phyloP scores from a whole-genome alignment of 2,113 vertebrate species.

The Menura novaehollandiae region DNA sequence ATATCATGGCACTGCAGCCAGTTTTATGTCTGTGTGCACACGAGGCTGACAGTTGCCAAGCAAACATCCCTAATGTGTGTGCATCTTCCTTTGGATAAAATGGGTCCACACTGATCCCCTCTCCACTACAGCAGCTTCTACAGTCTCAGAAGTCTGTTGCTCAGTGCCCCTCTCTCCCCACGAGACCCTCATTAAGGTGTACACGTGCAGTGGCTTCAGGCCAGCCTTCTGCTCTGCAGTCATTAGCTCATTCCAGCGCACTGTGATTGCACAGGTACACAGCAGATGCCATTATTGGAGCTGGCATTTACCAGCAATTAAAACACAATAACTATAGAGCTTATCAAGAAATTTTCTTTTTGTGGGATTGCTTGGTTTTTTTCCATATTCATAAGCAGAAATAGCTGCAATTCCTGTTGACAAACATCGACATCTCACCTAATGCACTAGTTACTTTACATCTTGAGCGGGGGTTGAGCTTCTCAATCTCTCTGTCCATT shows the following conservation, averaged over 20 bases:
- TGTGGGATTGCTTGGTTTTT: neutral
- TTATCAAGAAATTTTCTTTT: neutral
- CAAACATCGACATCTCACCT: neutral
- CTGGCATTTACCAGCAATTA: conserved; percentile 23
- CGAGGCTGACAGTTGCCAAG: neutral
- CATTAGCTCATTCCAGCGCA: neutral
- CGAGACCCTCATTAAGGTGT: neutral
- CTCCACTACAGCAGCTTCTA: neutral
- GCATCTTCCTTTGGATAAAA: neutral
- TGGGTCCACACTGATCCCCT: neutral
- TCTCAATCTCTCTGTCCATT: neutral
- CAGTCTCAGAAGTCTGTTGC: neutral
- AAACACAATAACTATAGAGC: neutral
- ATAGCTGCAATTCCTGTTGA: neutral
- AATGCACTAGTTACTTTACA: neutral
- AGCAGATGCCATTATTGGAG: neutral
- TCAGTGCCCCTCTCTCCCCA: neutral
- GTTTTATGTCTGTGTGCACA: neutral
- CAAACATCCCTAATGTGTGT: neutral
- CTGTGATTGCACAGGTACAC: neutral
- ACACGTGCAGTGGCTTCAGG: neutral
- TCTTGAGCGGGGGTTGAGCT: neutral
- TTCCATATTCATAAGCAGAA: neutral
- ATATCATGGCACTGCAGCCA: neutral
- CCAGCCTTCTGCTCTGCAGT: neutral